Evolutionary conservation across 2,888 invertebrate genomes (phyloP), one percentile per base, ranked within the genome.

Genomic region (Platypus cylindrus): DNA sequence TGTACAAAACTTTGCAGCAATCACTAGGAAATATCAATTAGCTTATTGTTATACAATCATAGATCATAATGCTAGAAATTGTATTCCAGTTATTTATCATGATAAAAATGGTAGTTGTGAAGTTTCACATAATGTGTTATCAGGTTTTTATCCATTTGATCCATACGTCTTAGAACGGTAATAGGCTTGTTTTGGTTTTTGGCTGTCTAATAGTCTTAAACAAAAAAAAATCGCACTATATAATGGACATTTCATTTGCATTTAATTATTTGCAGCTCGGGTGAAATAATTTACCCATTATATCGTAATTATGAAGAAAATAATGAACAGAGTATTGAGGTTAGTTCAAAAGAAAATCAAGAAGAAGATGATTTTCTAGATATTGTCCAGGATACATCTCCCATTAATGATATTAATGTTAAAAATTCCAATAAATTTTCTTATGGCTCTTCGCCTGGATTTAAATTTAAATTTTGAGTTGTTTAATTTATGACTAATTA

Each of bases 1-100:
- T 11, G 78, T 78, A 0, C 75, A 79, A 41, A 78, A 79, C 13
- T 90, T 91, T 60, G 79, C 87, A 0, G 75, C 80, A 0, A 74
- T 87, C 2, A 81, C 86, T 0, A 71, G 84, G 31, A 71, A 78
- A 7, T 84, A 90, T 58, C 93, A 94, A 55, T 67, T 95, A 33
- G 89, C 83, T 0, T 94, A 93, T 62, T 94, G 94, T 60, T 85
- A 89, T 57, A 74, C 87, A 0, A 74, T 93, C 29, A 76, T 94
- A 23, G 90, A 94, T 58, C 75, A 79, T 48, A 94, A 94, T 62
- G 60, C 72, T 1, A 66, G 85, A 29, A 69, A 66, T 30, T 63
- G 63, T 34, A 53, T 78, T 36, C 74, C 76, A 1, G 65, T 69
- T 1, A 62, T 73, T 2, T 68, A 71, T 46, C 63, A 64, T 9